Evolutionary conservation across 2,888 invertebrate genomes (phyloP).

Genomic region (Liodrosophila aerea): DNA sequence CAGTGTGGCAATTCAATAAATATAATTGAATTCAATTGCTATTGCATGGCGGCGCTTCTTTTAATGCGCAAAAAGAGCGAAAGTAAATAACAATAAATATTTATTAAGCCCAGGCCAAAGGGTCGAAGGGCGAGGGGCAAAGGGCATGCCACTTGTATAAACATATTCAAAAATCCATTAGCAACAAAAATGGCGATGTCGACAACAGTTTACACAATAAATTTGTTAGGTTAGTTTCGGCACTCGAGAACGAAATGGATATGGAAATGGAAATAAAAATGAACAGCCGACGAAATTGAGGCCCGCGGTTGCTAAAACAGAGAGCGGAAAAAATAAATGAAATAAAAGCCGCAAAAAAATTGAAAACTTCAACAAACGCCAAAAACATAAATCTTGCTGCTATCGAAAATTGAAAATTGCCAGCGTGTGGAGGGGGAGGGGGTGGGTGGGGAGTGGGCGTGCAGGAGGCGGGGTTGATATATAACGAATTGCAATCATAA

Average conservation of each 20-base stretch:
- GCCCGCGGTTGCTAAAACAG: constrained; percentile 17
- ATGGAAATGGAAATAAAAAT: constrained; percentile 4
- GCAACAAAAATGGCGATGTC: constrained; percentile 40
- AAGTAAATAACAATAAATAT: constrained; percentile 63
- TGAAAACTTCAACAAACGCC: constrained; percentile 7
- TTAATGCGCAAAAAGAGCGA: constrained; percentile 1
- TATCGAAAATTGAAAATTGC: constrained; percentile 60
- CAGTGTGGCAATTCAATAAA: constrained; percentile 39
- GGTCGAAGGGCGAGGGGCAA: neutral
- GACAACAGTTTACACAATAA: constrained; percentile 66
- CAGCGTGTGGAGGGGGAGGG: neutral
- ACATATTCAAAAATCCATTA: constrained; percentile 66
- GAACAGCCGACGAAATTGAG: constrained; percentile 23
- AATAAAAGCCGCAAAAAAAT: too few relatives aligned
- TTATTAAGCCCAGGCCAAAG: constrained; percentile 48
- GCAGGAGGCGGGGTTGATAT: constrained; percentile 41
- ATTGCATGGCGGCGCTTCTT: constrained; percentile 3
- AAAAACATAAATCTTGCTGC: constrained; percentile 59
- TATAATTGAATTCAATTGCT: constrained; percentile 52
- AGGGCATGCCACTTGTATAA: constrained; percentile 28
- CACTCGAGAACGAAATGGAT: constrained; percentile 1
- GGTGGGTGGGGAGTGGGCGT: neutral
- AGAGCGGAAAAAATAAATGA: neutral
- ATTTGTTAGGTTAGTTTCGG: constrained; percentile 49
- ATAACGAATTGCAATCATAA: constrained; percentile 73